These are phyloP conservation scores for Microtus richardsoni DNA, from an alignment of 2,113 vertebrate species.

Conservation along the genomic window DNA sequence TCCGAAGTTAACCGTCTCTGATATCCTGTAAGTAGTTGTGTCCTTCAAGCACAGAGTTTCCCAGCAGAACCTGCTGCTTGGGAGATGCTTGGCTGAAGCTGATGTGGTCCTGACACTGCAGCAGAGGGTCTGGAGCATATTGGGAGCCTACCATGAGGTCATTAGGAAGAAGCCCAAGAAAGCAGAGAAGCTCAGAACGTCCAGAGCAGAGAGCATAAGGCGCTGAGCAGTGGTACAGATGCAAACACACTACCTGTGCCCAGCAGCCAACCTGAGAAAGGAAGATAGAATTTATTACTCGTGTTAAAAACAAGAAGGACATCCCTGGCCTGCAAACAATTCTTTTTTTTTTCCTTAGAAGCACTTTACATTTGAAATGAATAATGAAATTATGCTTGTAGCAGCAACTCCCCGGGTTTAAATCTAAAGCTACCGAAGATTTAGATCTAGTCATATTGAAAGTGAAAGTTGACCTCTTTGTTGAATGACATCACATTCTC, in stretches of 20 bases:
- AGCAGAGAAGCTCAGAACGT: background rate
- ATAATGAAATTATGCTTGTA: conserved; percentile 23
- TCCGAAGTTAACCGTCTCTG: background rate
- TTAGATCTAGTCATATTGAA: background rate
- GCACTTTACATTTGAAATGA: background rate
- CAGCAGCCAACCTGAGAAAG: background rate
- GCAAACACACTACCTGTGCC: no score
- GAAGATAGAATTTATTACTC: background rate
- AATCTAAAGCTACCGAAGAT: background rate
- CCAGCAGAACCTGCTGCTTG: background rate
- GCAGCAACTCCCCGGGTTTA: background rate
- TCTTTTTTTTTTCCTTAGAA: background rate
- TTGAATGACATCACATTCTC: background rate
- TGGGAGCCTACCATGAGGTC: background rate
- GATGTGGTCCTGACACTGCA: background rate
- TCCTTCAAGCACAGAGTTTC: background rate
- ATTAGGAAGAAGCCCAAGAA: background rate
- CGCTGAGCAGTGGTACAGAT: accelerated
- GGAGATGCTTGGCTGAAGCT: background rate
- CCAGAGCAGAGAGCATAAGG: background rate
- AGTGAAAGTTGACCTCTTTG: background rate
- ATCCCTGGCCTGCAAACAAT: background rate
- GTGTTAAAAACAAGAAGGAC: background rate
- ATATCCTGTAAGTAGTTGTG: background rate
- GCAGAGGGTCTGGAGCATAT: background rate